phyloP scores from a whole-genome alignment of 2,888 invertebrate species.

The Argyresthia albistria region DNA sequence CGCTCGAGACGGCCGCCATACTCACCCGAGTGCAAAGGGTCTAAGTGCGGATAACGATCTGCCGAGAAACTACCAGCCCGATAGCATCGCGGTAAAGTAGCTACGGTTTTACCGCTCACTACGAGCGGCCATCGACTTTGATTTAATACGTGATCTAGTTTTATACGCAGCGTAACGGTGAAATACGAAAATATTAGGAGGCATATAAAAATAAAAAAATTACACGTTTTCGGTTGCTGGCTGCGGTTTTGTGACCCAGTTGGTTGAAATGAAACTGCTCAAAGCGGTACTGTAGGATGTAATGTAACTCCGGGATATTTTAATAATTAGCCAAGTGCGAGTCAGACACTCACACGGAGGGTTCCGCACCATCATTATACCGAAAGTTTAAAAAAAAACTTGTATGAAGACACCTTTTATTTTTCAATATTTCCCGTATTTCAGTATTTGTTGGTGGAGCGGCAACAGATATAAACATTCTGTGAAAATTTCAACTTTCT shows the following conservation, averaged over 20 bases:
- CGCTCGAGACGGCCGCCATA: conserved; percentile 21
- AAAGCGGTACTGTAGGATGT: background rate
- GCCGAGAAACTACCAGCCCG: conserved; percentile 27
- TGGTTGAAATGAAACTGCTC: background rate
- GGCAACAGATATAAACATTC: too few relatives aligned
- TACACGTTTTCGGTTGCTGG: background rate
- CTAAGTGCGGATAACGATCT: conserved; percentile 52
- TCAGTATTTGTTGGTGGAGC: too few relatives aligned
- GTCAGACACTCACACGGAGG: too few relatives aligned
- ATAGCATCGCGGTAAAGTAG: conserved; percentile 30
- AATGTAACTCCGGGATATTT: too few relatives aligned
- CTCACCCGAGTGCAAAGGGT: conserved; percentile 14
- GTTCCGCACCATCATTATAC: too few relatives aligned
- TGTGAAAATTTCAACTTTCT: too few relatives aligned
- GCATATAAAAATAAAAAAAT: background rate
- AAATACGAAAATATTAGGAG: background rate
- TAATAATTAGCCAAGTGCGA: too few relatives aligned
- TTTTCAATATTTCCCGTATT: too few relatives aligned
- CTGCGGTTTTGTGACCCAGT: background rate
- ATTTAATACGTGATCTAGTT: background rate
- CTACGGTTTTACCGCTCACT: background rate
- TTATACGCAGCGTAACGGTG: background rate
- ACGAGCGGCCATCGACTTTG: conserved; percentile 5
- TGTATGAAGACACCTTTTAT: too few relatives aligned
- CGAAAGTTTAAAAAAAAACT: too few relatives aligned